These are phyloP conservation scores for Steinernema khuongi DNA, from an alignment of 1,140 invertebrate genomes.

Conservation along the genomic window DNA sequence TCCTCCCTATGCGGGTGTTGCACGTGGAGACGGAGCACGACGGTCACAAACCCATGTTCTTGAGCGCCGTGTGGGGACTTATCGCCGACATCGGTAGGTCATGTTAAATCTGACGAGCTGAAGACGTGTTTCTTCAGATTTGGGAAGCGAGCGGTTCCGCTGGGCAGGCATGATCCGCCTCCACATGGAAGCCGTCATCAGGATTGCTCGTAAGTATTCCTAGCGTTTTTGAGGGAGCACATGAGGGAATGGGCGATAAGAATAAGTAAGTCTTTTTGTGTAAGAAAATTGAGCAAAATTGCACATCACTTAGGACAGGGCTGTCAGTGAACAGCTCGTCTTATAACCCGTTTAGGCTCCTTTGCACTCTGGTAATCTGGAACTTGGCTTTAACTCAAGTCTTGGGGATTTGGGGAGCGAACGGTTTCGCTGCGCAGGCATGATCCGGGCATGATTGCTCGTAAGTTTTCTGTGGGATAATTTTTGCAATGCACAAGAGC, in stretches of 20 bases:
- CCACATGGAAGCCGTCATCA: conserved; percentile 48
- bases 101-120: conserved; percentile 14
- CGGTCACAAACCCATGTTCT: conserved; percentile 45
- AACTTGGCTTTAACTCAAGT: too few relatives aligned
- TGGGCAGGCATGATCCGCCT: conserved; percentile 43
- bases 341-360: too few relatives aligned
- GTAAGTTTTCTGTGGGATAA: too few relatives aligned
- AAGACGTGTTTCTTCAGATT: conserved; percentile 32
- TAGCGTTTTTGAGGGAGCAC: too few relatives aligned
- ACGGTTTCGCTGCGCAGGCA: conserved; percentile 41
- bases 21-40: conserved; percentile 40
- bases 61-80: conserved; percentile 43
- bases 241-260: too few relatives aligned
- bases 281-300: too few relatives aligned
- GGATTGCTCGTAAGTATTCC: conserved; percentile 39
- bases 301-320: too few relatives aligned
- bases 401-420: conserved; percentile 51
- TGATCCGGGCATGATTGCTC: conserved; percentile 46
- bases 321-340: too few relatives aligned
- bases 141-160: conserved; percentile 48
- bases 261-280: too few relatives aligned
- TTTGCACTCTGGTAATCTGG: too few relatives aligned
- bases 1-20: conserved; percentile 36
- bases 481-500: too few relatives aligned
- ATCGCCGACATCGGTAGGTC: conserved; percentile 50